Percentiles rank a stretch among this genome's conserved stretches.
phyloP scores from a whole-genome alignment of 2,113 vertebrate genomes.

The Elachura formosa region DNA sequence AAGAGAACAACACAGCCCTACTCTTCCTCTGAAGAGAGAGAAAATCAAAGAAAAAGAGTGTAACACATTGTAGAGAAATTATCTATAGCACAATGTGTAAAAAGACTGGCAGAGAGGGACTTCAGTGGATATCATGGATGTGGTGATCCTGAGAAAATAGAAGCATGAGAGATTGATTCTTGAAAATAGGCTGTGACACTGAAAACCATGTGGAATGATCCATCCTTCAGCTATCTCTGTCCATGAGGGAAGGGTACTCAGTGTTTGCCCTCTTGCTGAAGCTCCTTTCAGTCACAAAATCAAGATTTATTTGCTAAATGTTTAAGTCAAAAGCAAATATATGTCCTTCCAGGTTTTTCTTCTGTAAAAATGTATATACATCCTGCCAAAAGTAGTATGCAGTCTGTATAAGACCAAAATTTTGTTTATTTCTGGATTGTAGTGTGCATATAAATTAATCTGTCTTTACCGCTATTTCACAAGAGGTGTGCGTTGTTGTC shows the following conservation, averaged over 20 bases:
- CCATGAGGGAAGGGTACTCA: neutral
- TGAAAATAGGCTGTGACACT: neutral
- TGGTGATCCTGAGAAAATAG: neutral
- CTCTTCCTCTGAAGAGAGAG: neutral
- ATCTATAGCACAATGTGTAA: neutral
- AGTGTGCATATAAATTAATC: neutral
- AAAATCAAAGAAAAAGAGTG: neutral
- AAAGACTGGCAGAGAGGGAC: neutral
- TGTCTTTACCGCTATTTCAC: neutral
- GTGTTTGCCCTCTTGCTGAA: neutral
- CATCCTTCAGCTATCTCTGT: neutral
- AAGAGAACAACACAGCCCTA: neutral
- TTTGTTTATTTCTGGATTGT: slow-evolving; percentile 14
- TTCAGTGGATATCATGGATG: neutral
- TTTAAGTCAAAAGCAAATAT: neutral
- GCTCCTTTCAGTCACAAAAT: neutral
- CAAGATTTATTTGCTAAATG: neutral
- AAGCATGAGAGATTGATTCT: neutral
- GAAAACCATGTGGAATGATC: neutral
- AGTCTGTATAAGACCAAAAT: neutral
- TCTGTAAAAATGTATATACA: neutral
- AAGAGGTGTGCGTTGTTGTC: neutral
- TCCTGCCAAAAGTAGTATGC: neutral
- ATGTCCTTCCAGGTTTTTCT: neutral
- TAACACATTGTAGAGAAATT: neutral